phyloP scores from a whole-genome alignment of 2,888 invertebrate genomes.

The Drosophila barbarae region DNA sequence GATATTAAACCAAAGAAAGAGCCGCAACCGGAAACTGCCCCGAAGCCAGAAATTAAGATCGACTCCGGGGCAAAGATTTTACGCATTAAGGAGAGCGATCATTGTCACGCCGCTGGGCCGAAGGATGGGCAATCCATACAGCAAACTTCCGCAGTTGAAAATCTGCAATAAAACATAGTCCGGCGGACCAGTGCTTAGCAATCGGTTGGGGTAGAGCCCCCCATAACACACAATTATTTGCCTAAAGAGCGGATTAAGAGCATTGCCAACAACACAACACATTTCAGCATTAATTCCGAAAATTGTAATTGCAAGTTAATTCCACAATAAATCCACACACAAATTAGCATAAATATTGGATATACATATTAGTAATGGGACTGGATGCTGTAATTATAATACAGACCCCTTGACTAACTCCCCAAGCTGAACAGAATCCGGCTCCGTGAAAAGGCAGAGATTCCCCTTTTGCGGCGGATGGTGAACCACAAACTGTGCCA shows the following conservation, averaged over 20 bases:
- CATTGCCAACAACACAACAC: not conserved
- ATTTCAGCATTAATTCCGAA: conserved; percentile 14
- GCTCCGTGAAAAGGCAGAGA: conserved; percentile 13
- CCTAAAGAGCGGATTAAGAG: not conserved
- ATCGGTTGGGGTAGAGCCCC: not conserved
- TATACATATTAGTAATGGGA: not conserved
- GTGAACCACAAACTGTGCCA: conserved; percentile 41
- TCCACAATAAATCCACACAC: conserved; percentile 8
- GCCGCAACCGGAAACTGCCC: not conserved
- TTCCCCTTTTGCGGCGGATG: conserved; percentile 17
- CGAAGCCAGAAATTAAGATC: not conserved
- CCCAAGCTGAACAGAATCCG: conserved; percentile 3
- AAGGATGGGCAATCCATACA: not conserved
- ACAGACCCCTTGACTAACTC: not conserved
- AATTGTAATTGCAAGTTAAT: conserved; percentile 5
- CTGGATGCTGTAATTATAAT: not conserved
- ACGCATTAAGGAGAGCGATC: not conserved
- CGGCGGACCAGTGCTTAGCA: not conserved
- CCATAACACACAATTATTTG: not conserved
- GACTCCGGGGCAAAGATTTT: not conserved
- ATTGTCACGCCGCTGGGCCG: not conserved
- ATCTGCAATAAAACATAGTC: not conserved
- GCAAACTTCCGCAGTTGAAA: not conserved
- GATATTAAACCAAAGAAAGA: not conserved
- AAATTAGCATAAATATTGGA: not conserved